Evolutionary conservation across 2,888 invertebrate species (phyloP).

Genomic region (Cheilosia grossa): DNA sequence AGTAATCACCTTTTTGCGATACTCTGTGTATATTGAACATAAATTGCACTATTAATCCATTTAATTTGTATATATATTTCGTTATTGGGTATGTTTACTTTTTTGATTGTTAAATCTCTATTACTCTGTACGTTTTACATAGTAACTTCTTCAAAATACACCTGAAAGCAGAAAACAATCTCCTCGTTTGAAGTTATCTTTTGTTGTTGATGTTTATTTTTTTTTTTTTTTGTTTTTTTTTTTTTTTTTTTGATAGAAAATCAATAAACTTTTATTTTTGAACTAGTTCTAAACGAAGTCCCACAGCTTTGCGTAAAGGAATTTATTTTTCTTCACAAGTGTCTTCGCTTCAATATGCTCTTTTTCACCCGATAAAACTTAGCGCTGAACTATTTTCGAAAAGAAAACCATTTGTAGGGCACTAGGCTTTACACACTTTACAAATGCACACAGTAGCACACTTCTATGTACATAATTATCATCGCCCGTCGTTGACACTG

Average conservation of each 20-base stretch:
- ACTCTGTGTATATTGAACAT: conserved; percentile 72
- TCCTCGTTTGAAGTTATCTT: conserved; percentile 50
- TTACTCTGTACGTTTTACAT: conserved; percentile 70
- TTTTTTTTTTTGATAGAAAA: conserved; percentile 31
- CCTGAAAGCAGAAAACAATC: conserved; percentile 68
- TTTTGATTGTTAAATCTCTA: conserved; percentile 48
- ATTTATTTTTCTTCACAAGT: conserved; percentile 62
- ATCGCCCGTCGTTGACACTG: conserved; percentile 72
- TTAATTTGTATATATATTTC: conserved; percentile 60
- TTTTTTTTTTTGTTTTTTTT: conserved; percentile 27
- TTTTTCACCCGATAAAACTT: conserved; percentile 69
- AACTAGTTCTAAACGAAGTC: conserved; percentile 33
- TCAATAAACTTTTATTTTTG: conserved; percentile 38
- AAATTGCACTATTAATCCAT: conserved; percentile 74
- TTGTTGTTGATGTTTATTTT: conserved; percentile 23
- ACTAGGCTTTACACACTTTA: conserved; percentile 73
- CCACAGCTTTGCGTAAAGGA: conserved; percentile 29
- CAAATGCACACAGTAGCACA: conserved; percentile 73
- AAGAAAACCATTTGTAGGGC: conserved; percentile 74
- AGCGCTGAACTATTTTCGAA: conserved; percentile 72
- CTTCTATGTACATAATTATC: conserved; percentile 62
- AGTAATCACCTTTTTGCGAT: conserved; percentile 75
- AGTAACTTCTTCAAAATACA: conserved; percentile 70
- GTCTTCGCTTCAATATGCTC: conserved; percentile 58
- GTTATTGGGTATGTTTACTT: conserved; percentile 21